Evolutionary conservation across 2,888 invertebrate species (phyloP).

Genomic region (Coremacera marginata): DNA sequence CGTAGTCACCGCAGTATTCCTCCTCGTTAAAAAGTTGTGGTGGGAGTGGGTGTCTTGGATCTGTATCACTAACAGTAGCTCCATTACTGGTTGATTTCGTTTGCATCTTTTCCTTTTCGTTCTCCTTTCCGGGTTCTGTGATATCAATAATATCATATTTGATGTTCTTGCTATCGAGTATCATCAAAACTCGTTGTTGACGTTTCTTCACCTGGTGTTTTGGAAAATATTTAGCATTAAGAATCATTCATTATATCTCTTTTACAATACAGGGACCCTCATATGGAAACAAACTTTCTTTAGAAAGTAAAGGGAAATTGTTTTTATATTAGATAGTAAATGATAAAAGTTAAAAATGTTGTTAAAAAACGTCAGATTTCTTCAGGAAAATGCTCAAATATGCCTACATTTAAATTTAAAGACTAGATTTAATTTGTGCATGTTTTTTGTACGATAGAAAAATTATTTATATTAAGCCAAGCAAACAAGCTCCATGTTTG

Average conservation of each 20-base stretch:
- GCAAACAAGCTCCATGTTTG: too few relatives aligned
- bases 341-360: too few relatives aligned
- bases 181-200: slow-evolving; percentile 93
- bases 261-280: too few relatives aligned
- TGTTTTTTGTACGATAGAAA: too few relatives aligned
- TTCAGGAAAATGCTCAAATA: too few relatives aligned
- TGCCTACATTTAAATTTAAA: too few relatives aligned
- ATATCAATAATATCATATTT: slow-evolving; percentile 93
- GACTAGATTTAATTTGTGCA: too few relatives aligned
- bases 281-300: too few relatives aligned
- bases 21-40: slow-evolving; percentile 96
- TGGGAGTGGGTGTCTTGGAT: slow-evolving; percentile 84
- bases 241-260: neutral
- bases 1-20: slow-evolving; percentile 90
- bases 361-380: too few relatives aligned
- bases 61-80: slow-evolving; percentile 79
- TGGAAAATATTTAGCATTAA: neutral
- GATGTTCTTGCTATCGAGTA: slow-evolving; percentile 91
- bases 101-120: slow-evolving; percentile 93
- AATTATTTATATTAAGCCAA: too few relatives aligned
- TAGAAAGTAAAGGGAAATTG: too few relatives aligned
- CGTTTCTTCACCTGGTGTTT: slow-evolving; percentile 88
- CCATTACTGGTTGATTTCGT: slow-evolving; percentile 83
- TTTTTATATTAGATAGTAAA: too few relatives aligned
- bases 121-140: slow-evolving; percentile 91